Evolutionary conservation across 1,140 invertebrate species (phyloP).

Genomic region (Sycophaga agraensis): DNA sequence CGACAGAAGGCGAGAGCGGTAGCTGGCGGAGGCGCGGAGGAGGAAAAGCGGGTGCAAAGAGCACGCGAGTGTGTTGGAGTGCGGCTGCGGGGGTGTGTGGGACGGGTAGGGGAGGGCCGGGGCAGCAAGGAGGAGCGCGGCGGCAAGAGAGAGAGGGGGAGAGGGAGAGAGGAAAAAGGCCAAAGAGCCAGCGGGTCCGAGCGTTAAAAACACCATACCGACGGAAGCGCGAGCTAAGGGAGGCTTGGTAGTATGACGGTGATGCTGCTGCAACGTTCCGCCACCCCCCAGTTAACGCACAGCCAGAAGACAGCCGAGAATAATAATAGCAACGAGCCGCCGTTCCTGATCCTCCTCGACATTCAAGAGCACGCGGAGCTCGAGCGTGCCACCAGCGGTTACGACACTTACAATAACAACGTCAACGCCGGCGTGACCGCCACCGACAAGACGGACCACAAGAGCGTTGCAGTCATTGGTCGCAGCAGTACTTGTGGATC

Average conservation of each 20-base stretch:
- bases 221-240: slow-evolving; percentile 39
- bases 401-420: slow-evolving; percentile 24
- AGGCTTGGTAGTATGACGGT: slow-evolving; percentile 58
- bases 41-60: too few relatives aligned
- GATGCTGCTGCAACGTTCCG: slow-evolving; percentile 60
- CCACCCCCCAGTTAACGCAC: slow-evolving; percentile 55
- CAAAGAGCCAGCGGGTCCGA: too few relatives aligned
- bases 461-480: slow-evolving; percentile 11
- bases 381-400: slow-evolving; percentile 32
- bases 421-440: slow-evolving; percentile 24
- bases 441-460: slow-evolving; percentile 3
- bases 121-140: too few relatives aligned
- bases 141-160: too few relatives aligned
- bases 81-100: too few relatives aligned
- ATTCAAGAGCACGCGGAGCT: slow-evolving; percentile 43
- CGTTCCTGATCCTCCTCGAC: slow-evolving; percentile 49
- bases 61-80: too few relatives aligned
- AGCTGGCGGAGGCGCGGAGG: too few relatives aligned
- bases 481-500: slow-evolving; percentile 12
- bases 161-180: too few relatives aligned
- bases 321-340: slow-evolving; percentile 44
- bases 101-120: too few relatives aligned
- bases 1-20: too few relatives aligned
- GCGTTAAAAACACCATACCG: too few relatives aligned
- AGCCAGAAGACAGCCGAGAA: slow-evolving; percentile 52